phyloP scores from a whole-genome alignment of 2,888 invertebrate species.

The Antitype chi region DNA sequence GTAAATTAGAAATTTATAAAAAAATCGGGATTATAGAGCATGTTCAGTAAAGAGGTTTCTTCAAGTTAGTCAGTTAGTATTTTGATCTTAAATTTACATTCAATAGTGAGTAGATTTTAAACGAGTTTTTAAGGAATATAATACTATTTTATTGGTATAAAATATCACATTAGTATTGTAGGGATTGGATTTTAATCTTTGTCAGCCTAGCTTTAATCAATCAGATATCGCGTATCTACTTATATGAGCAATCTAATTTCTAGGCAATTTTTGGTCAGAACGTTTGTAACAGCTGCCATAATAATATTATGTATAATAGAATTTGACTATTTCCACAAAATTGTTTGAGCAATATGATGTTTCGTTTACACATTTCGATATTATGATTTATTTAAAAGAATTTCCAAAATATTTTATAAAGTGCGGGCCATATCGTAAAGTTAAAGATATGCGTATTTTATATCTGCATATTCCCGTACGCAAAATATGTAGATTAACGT shows the following conservation, averaged over 20 bases:
- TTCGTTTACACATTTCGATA: background rate
- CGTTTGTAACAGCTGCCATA: background rate
- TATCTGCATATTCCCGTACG: background rate
- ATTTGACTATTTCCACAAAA: background rate
- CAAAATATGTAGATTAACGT: too few species aligned
- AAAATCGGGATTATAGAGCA: conserved; percentile 12
- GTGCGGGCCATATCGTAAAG: conserved; percentile 13
- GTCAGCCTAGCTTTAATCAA: conserved; percentile 23
- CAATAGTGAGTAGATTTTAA: conserved; percentile 38
- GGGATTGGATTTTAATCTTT: conserved; percentile 19
- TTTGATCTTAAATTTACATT: conserved; percentile 55
- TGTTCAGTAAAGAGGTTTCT: conserved; percentile 26
- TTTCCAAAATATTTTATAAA: conserved; percentile 12
- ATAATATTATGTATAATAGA: background rate
- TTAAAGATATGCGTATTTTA: conserved; percentile 24
- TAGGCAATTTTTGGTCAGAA: background rate
- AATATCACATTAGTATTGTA: conserved; percentile 30
- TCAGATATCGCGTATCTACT: background rate
- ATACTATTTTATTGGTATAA: conserved; percentile 30
- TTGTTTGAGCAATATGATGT: background rate
- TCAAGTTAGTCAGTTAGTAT: conserved; percentile 28
- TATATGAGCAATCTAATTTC: background rate
- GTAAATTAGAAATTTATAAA: conserved; percentile 32
- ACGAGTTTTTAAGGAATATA: conserved; percentile 25
- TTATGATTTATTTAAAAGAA: conserved; percentile 3